Evolutionary conservation across 2,797 vertebrate species (phyloP).

Genomic region (Phylloscopus collybita): DNA sequence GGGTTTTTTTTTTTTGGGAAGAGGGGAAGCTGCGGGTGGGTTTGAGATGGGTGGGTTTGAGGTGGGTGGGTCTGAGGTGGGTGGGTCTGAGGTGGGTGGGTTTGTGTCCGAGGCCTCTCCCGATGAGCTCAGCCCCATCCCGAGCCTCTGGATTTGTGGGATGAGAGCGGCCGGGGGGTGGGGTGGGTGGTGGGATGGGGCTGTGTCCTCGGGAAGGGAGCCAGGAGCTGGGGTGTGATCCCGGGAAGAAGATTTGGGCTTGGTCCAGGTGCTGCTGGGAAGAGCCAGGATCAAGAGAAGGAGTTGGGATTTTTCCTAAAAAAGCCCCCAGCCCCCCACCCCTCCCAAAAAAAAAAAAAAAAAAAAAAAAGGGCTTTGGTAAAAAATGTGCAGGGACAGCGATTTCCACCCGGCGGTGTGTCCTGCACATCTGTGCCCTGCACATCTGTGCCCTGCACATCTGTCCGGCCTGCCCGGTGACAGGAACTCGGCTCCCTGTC

Average conservation of each 20-base stretch:
- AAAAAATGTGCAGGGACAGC: background rate
- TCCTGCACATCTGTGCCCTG: background rate
- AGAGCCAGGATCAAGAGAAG: background rate
- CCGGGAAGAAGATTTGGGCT: background rate
- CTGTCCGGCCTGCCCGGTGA: background rate
- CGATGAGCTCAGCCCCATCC: background rate
- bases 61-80: background rate
- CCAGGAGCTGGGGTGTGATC: background rate
- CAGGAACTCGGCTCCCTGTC: background rate
- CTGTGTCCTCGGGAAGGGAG: background rate
- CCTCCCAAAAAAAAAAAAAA: too few relatives aligned
- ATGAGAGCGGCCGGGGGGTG: background rate
- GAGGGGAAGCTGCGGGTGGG: background rate
- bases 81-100: background rate
- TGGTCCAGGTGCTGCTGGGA: background rate
- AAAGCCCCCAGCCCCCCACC: rapidly evolving
- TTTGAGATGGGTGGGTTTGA: background rate
- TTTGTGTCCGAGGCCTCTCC: background rate
- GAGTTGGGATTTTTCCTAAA: background rate
- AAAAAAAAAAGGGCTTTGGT: background rate
- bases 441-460: background rate
- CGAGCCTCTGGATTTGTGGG: background rate
- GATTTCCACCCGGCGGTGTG: background rate
- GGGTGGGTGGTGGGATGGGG: background rate
- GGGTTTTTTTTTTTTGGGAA: background rate